Evolutionary conservation across 2,888 invertebrate genomes (phyloP).

Genomic region (Megalurothrips usitatus): DNA sequence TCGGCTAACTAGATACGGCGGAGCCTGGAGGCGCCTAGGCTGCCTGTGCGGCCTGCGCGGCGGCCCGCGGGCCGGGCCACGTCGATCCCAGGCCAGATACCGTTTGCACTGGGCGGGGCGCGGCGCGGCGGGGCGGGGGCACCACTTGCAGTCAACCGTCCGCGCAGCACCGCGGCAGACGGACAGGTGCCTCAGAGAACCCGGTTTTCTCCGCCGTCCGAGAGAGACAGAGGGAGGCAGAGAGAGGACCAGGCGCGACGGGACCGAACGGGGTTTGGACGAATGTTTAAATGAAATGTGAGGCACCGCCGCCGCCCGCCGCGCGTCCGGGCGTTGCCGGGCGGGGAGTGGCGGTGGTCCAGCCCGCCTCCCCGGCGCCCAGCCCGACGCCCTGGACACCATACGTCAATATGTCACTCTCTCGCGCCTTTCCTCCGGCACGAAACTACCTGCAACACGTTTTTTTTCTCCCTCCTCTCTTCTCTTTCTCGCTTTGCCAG

Average conservation of each 20-base stretch:
- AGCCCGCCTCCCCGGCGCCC: too few species aligned
- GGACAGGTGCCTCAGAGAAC: background rate
- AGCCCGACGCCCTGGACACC: too few species aligned
- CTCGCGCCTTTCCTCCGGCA: too few species aligned
- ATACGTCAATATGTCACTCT: too few species aligned
- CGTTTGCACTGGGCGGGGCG: constrained; percentile 10
- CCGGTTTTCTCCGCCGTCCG: background rate
- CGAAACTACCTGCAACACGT: too few species aligned
- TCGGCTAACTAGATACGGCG: constrained; percentile 11
- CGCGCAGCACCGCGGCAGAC: background rate
- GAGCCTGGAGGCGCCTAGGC: background rate
- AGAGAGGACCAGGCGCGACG: background rate
- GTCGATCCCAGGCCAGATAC: background rate
- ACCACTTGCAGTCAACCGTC: background rate
- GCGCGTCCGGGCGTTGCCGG: background rate
- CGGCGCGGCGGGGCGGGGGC: background rate
- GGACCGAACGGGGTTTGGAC: too few species aligned
- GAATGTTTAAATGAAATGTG: background rate
- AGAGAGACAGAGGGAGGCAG: too few species aligned
- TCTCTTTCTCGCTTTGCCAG: too few species aligned
- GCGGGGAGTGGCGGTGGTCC: too few species aligned
- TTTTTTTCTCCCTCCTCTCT: too few species aligned
- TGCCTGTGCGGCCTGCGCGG: too few species aligned
- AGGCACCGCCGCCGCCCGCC: background rate
- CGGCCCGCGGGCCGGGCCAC: background rate